Conservation (phyloP, 2,888 invertebrate species). For the Tetropium fuscum region DNA sequence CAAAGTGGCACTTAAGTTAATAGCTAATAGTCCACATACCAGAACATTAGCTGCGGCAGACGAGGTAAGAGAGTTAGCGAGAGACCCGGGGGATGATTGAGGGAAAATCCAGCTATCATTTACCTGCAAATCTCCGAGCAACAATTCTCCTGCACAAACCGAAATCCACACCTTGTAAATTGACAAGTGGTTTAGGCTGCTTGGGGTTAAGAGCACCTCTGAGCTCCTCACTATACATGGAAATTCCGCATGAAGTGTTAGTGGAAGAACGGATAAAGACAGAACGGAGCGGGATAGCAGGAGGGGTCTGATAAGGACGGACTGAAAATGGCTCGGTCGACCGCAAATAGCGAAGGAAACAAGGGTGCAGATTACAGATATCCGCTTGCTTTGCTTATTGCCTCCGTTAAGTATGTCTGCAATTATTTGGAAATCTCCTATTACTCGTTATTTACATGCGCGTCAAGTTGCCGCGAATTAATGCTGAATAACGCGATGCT, state of each 20-base stretch:
- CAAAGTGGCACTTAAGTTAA: not conserved
- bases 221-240: conserved; percentile 56
- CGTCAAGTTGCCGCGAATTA: conserved; percentile 27
- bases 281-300: conserved; percentile 51
- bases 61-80: not conserved
- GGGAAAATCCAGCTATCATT: conserved; percentile 35
- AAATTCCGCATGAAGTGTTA: conserved; percentile 57
- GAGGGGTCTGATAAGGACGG: conserved; percentile 54
- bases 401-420: conserved; percentile 60
- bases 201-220: conserved; percentile 53
- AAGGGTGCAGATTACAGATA: conserved; percentile 65
- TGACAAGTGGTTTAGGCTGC: conserved; percentile 58
- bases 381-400: conserved; percentile 59
- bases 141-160: conserved; percentile 53
- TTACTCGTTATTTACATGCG: conserved; percentile 42
- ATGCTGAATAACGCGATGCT: conserved; percentile 16
- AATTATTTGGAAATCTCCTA: conserved; percentile 58
- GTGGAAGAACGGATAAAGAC: conserved; percentile 56
- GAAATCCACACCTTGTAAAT: conserved; percentile 58
- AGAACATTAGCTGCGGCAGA: conserved; percentile 16
- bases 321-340: conserved; percentile 61
- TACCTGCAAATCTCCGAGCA: conserved; percentile 51
- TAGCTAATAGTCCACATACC: conserved; percentile 10
- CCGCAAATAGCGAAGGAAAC: conserved; percentile 65
- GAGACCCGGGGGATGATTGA: conserved; percentile 11